A percentile compares a stretch with the other conserved stretches of the same genome.
phyloP scores from a whole-genome alignment of 2,797 vertebrate species.

The Cuculus canorus region DNA sequence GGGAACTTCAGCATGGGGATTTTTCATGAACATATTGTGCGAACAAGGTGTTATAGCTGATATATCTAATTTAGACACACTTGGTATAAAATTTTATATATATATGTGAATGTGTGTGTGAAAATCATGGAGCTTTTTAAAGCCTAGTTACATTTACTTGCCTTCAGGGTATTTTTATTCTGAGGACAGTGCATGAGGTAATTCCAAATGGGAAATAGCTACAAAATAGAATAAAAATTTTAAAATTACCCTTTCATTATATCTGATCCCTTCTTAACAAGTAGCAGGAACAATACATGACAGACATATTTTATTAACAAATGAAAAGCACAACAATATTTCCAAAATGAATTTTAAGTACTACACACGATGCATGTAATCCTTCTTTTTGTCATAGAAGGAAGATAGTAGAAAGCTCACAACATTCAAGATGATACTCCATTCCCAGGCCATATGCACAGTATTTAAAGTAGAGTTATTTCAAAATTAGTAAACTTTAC shows the following conservation, averaged over 20 bases:
- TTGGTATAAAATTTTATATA: neutral
- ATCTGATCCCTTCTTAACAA: constrained; percentile 56
- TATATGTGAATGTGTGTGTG: neutral
- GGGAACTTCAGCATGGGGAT: neutral
- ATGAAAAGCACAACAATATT: neutral
- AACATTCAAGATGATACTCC: neutral
- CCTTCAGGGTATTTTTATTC: constrained; percentile 36
- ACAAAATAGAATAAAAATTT: constrained; percentile 20
- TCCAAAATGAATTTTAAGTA: constrained; percentile 16
- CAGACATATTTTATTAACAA: constrained; percentile 20
- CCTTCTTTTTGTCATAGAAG: neutral
- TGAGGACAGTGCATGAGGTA: neutral
- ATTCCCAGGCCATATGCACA: neutral
- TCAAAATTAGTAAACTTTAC: neutral
- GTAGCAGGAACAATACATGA: constrained; percentile 31
- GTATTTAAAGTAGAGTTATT: neutral
- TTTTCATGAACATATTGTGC: constrained; percentile 50
- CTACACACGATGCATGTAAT: constrained; percentile 3
- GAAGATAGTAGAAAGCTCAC: neutral
- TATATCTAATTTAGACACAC: constrained; percentile 44
- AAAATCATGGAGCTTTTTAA: constrained; percentile 35
- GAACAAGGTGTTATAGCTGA: constrained; percentile 50
- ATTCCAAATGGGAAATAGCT: constrained; percentile 35
- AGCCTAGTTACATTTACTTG: constrained; percentile 24
- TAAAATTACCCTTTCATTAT: constrained; percentile 34